These are phyloP conservation scores for Porites cylindrica DNA, from an alignment of 92 coral and sea anemone species.

Conservation along the genomic window DNA sequence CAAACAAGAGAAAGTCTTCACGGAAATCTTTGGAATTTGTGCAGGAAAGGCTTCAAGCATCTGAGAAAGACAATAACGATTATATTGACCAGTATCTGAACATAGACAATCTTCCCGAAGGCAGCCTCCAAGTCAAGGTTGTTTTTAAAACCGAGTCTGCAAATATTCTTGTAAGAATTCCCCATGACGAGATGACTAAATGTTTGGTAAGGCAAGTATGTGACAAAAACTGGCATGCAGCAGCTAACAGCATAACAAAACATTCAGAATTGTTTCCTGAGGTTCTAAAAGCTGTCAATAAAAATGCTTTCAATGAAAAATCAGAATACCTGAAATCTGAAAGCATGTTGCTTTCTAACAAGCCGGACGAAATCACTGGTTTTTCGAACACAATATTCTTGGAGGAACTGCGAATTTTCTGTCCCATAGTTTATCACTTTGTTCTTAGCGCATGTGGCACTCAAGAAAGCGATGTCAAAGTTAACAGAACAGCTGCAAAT, in stretches of 20 bases:
- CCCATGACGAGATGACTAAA: slow-evolving; percentile 41
- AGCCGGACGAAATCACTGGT: slow-evolving; percentile 44
- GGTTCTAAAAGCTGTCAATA: slow-evolving; percentile 24
- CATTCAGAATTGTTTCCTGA: slow-evolving; percentile 44
- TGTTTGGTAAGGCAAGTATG: slow-evolving; percentile 37
- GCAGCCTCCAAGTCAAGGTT: slow-evolving; percentile 47
- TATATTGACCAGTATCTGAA: slow-evolving; percentile 35
- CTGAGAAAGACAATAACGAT: slow-evolving; percentile 24
- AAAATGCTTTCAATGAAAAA: slow-evolving; percentile 32
- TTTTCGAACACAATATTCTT: slow-evolving; percentile 44
- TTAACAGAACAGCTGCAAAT: background rate
- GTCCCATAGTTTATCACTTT: slow-evolving; percentile 8
- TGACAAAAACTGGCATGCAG: slow-evolving; percentile 52
- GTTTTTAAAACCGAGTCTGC: slow-evolving; percentile 7
- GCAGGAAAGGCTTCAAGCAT: slow-evolving; percentile 23
- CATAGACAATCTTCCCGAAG: slow-evolving; percentile 46
- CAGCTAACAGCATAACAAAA: slow-evolving; percentile 35
- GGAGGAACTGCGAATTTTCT: slow-evolving; percentile 42
- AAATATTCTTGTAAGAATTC: slow-evolving; percentile 39
- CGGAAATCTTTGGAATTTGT: slow-evolving; percentile 44
- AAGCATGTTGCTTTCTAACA: slow-evolving; percentile 41
- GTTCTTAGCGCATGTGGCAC: slow-evolving; percentile 1
- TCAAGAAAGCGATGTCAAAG: background rate
- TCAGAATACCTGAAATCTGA: slow-evolving; percentile 35
- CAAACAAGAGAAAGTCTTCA: slow-evolving; percentile 36